Conservation (phyloP, 23 tunicate genomes). For the Botrylloides violaceus region DNA sequence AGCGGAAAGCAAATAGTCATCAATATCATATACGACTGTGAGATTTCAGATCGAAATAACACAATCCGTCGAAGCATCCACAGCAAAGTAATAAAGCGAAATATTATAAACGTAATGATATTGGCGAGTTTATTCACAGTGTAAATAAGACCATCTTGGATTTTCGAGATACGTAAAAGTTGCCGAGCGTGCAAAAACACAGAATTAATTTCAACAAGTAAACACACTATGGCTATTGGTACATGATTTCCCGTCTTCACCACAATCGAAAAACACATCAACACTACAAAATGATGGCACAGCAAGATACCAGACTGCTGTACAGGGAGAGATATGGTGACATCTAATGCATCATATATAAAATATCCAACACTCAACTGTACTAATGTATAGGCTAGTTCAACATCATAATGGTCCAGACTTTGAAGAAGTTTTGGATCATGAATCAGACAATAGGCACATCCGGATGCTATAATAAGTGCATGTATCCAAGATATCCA, state of each 20-base stretch:
- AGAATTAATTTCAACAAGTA: slow-evolving; percentile 16
- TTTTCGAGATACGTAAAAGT: background rate
- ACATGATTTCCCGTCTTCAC: background rate
- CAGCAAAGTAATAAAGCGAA: background rate
- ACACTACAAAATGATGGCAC: slow-evolving; percentile 3
- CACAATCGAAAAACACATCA: background rate
- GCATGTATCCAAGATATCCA: slow-evolving; percentile 1
- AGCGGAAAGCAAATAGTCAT: background rate
- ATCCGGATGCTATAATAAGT: background rate
- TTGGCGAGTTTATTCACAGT: slow-evolving; percentile 6
- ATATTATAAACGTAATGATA: background rate
- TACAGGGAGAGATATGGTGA: background rate
- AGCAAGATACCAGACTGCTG: background rate
- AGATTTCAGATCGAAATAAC: background rate
- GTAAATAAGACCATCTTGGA: background rate
- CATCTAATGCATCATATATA: background rate
- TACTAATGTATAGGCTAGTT: background rate
- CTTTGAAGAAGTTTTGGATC: background rate
- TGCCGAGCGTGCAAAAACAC: slow-evolving; percentile 13
- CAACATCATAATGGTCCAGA: background rate
- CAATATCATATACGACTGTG: background rate
- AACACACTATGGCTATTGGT: slow-evolving; percentile 6
- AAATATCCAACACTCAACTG: background rate
- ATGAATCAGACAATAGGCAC: background rate
- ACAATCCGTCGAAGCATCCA: background rate